These are phyloP conservation scores for Spermophilus dauricus DNA, from an alignment of 2,113 vertebrate genomes.

Conservation along the genomic window DNA sequence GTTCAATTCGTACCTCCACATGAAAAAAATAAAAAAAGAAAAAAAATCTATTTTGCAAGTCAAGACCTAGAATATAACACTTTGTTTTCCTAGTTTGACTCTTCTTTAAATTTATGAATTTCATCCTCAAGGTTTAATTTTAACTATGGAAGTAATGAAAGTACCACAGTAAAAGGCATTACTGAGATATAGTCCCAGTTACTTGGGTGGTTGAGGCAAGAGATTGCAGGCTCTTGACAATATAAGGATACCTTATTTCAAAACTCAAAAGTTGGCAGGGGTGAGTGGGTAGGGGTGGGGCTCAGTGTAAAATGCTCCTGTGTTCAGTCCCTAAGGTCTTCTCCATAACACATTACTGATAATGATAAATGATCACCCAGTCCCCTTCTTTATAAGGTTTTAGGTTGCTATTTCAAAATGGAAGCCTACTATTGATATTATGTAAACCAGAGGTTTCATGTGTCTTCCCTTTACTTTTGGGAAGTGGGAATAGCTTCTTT, in stretches of 20 bases:
- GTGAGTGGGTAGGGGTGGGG: too few species aligned
- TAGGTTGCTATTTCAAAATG: constrained; percentile 1
- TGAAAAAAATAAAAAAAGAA: too few species aligned
- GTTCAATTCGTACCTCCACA: too few species aligned
- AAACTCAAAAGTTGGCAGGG: neutral
- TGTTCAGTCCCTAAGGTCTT: neutral
- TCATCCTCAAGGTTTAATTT: constrained; percentile 6
- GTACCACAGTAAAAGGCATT: neutral
- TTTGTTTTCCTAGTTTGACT: neutral
- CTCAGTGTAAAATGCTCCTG: neutral
- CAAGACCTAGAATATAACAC: neutral
- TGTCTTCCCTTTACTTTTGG: neutral
- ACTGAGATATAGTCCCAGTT: neutral
- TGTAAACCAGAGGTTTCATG: neutral
- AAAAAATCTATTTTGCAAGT: neutral
- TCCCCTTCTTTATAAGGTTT: neutral
- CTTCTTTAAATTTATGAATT: neutral
- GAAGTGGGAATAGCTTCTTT: neutral
- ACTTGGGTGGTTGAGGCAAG: neutral
- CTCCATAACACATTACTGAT: neutral
- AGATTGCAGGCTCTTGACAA: neutral
- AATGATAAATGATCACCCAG: neutral
- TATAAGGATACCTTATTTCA: neutral
- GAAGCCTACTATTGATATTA: neutral
- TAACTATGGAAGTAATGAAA: neutral